phyloP scores from a whole-genome alignment of 2,888 invertebrate species.

The Heliconius cydno region DNA sequence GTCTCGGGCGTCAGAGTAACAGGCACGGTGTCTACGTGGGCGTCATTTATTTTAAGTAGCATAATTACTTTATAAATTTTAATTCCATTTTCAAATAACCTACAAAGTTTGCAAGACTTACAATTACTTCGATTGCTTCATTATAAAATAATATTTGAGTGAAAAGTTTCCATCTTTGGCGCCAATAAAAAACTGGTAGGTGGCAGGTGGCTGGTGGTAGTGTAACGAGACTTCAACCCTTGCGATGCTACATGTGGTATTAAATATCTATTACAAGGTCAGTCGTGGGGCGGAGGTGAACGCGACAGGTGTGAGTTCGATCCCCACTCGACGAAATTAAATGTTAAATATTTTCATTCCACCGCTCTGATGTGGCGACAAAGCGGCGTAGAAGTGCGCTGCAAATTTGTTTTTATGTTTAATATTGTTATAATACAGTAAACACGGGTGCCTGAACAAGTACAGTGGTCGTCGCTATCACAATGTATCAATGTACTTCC shows the following conservation, averaged over 20 bases:
- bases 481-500: too few species aligned
- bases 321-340: not conserved
- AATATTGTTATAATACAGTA: not conserved
- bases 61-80: conserved; percentile 19
- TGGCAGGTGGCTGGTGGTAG: not conserved
- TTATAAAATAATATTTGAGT: conserved; percentile 16
- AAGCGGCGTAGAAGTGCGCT: too few species aligned
- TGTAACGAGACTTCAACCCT: conserved; percentile 1
- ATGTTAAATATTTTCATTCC: too few species aligned
- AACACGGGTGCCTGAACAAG: not conserved
- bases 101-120: not conserved
- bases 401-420: too few species aligned
- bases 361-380: too few species aligned
- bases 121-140: conserved; percentile 15
- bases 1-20: not conserved
- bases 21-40: not conserved
- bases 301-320: not conserved
- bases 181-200: not conserved
- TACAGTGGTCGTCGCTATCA: not conserved
- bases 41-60: not conserved
- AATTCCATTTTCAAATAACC: conserved; percentile 15
- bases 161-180: conserved; percentile 7
- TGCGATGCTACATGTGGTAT: not conserved
- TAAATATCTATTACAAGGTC: too few species aligned
- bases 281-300: not conserved